Evolutionary conservation across 2,797 vertebrate species (phyloP).

Genomic region (Alosa sapidissima): DNA sequence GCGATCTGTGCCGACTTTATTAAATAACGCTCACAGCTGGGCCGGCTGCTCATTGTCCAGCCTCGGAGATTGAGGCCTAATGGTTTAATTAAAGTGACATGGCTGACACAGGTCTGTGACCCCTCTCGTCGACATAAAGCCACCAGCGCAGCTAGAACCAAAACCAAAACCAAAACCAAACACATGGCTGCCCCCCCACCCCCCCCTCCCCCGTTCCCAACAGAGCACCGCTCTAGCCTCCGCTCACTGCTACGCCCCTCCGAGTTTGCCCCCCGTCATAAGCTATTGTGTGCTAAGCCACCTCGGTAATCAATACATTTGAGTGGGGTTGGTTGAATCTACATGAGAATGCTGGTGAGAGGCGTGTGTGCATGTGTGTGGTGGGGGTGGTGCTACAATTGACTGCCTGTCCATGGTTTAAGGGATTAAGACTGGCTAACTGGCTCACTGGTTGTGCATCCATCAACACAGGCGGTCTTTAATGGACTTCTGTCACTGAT

Average conservation of each 20-base stretch:
- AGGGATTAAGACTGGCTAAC: slow-evolving; percentile 42
- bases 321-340: slow-evolving; percentile 38
- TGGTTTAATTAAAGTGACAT: slow-evolving; percentile 26
- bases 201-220: background rate
- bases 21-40: slow-evolving; percentile 22
- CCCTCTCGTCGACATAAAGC: slow-evolving; percentile 30
- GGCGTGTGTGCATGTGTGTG: background rate
- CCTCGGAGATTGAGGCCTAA: background rate
- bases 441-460: slow-evolving; percentile 15
- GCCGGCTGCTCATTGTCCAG: background rate
- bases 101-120: slow-evolving; percentile 51
- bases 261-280: background rate
- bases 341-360: slow-evolving; percentile 35
- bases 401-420: slow-evolving; percentile 42
- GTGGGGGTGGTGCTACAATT: slow-evolving; percentile 6
- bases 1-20: slow-evolving; percentile 6
- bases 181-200: background rate
- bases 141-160: background rate
- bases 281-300: slow-evolving; percentile 29
- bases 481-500: slow-evolving; percentile 34
- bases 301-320: slow-evolving; percentile 46
- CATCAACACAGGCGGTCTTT: slow-evolving; percentile 27
- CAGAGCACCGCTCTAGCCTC: background rate
- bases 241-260: background rate
- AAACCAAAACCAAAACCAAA: background rate